Percentiles rank a stretch among this genome's conserved stretches.
These are phyloP conservation scores for Lagopus leucura DNA, from an alignment of 2,113 vertebrate species.

Conservation along the genomic window DNA sequence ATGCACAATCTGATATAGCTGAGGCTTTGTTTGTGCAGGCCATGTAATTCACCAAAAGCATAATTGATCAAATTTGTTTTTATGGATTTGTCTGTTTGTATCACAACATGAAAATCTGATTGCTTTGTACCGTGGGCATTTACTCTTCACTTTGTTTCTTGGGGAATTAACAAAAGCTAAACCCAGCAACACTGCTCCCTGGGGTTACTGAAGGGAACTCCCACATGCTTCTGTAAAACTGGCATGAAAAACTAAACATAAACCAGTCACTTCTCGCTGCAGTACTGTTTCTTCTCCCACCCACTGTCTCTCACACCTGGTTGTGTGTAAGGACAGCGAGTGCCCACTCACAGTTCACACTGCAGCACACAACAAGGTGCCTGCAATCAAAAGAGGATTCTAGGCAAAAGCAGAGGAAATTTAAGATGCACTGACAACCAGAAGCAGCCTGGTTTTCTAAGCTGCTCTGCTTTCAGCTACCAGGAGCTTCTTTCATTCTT, in stretches of 20 bases:
- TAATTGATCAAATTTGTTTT: neutral
- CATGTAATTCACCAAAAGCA: neutral
- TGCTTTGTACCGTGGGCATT: neutral
- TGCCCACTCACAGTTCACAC: neutral
- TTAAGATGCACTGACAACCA: neutral
- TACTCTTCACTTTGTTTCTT: neutral
- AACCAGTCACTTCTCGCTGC: neutral
- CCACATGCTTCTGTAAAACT: neutral
- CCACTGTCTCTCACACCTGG: conserved; percentile 39
- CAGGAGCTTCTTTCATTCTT: neutral
- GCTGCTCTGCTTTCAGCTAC: neutral
- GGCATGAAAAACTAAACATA: neutral
- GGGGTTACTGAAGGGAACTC: conserved; percentile 19
- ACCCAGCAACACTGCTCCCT: neutral
- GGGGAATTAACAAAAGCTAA: neutral
- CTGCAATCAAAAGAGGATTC: neutral
- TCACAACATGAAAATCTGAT: neutral
- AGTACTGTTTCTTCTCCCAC: conserved; percentile 28
- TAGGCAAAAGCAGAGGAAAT: neutral
- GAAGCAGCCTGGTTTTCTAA: neutral
- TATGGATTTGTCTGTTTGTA: neutral
- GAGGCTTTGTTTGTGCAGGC: neutral
- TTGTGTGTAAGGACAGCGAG: neutral
- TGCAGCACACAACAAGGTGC: neutral
- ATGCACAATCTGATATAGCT: neutral